phyloP scores from a whole-genome alignment of 1,140 invertebrate genomes.

The Drosophila gunungcola region DNA sequence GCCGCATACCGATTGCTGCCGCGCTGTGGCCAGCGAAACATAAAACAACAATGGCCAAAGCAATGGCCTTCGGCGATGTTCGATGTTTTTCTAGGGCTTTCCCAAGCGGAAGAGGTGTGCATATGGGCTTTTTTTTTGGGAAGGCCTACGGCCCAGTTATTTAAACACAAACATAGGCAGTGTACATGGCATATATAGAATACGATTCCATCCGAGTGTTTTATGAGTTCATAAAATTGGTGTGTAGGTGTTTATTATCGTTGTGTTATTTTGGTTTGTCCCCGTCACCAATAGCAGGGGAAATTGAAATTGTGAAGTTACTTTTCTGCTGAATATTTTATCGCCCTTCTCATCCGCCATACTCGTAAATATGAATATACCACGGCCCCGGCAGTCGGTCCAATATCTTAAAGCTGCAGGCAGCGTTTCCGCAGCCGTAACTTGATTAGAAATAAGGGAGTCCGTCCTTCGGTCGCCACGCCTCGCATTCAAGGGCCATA shows the following conservation, averaged over 20 bases:
- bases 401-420: slow-evolving; percentile 72
- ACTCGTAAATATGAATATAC: slow-evolving; percentile 75
- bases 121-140: slow-evolving; percentile 52
- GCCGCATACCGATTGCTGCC: slow-evolving; percentile 24
- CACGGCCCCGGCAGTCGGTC: slow-evolving; percentile 3
- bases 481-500: slow-evolving; percentile 29
- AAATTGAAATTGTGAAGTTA: slow-evolving; percentile 81
- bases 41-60: slow-evolving; percentile 46
- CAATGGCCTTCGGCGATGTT: slow-evolving; percentile 11
- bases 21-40: slow-evolving; percentile 26
- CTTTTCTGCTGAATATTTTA: slow-evolving; percentile 76
- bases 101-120: slow-evolving; percentile 37
- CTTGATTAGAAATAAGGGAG: slow-evolving; percentile 67
- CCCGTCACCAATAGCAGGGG: slow-evolving; percentile 30
- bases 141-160: slow-evolving; percentile 33
- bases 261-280: slow-evolving; percentile 54
- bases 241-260: slow-evolving; percentile 72
- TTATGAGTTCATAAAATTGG: slow-evolving; percentile 80
- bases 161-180: slow-evolving; percentile 1
- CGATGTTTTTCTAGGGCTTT: slow-evolving; percentile 28
- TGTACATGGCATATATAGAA: slow-evolving; percentile 26
- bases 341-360: slow-evolving; percentile 27
- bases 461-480: not conserved
- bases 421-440: slow-evolving; percentile 55
- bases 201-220: slow-evolving; percentile 74